Base-by-base conservation (phyloP, 2,797 vertebrate species). In the Huso huso region DNA sequence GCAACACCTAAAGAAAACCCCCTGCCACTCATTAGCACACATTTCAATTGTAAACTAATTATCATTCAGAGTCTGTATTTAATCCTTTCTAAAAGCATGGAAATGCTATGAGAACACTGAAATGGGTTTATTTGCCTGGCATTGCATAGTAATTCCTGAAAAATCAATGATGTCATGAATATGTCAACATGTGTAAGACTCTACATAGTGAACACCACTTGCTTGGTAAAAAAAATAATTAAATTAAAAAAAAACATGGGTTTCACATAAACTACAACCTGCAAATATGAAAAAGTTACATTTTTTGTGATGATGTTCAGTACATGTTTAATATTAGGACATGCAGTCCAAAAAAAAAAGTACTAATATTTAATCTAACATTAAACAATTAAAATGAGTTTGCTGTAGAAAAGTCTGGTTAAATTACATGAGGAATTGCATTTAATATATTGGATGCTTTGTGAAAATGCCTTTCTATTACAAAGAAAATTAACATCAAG, bases 51-150 rank as follows among this genome's bases (percentile, higher is more conserved):
- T 77, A 79, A 82, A 84, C 81, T 82, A 79, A 84, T 81, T 84
- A 78, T 81, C 76, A 80, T 80, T 77, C 72, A 67, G 75, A 75
- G 74, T 69, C 78, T 77, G 79, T 66, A n/a, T 74, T 69, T 71
- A 76, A 82, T 80, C 70, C 78, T 82, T 86, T 76, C 72, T 73
- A 82, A 80, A 75, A 77, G 77, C 78, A 83, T 81, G 79, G 78
- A 81, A 85, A 83, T 77, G 74, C 78, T 75, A 78, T 73, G 75
- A 77, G 69, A 80, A 77, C 79, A 77, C 80, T 75, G 70, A 78
- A 84, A 86, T 86, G 64, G 71, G 78, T 83, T 85, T 82, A 84
- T 83, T 84, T 81, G 75, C 78, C 76, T 77, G 72, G 78, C 74
- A 71, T 81, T 51, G 53, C 70, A 64, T 67, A 52, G 74, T 81